Evolutionary conservation across 2,888 invertebrate species (phyloP), one percentile per base, ranked within the genome.

Genomic region (Periphyllus acericola): DNA sequence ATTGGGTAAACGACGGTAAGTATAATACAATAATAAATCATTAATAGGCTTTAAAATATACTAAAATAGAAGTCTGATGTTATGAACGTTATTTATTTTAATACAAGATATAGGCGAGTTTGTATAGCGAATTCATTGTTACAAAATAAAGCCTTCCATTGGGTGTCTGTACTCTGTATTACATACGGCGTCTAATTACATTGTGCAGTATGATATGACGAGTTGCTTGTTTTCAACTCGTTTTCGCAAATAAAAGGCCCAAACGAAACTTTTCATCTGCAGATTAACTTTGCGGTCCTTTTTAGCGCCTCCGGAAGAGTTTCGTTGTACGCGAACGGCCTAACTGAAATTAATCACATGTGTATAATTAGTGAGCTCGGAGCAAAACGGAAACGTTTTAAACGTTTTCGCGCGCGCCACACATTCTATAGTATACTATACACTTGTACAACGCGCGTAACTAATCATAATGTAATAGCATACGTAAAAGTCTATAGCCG

Each of bases 221-320:
- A 86, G 78, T 68, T 21, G 85, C 52, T 71, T 52, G 85, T 86
- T 86, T 85, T 85, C 85, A 85, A 85, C 85, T 78, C 85, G 85
- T 85, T 85, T 86, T 86, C 85, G 36, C 68, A 52, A 79, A 79
- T 86, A 79, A 86, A 86, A 86, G n/a, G 79, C 74, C 60, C 36
- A 72, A 74, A 79, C 85, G 60, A 86, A 86, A 86, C 71, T 86
- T 86, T 86, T 86, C 78, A 55, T 72, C 78, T 71, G 85, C 68
- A 52, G 85, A 79, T 79, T 86, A 86, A 79, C 52, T 83, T 66
- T 79, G 85, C 68, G 85, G 85, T 86, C 79, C 85, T 71, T 76
- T 71, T 79, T 79, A 79, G 85, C 52, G 52, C 71, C 85, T 85
- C 71, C 36, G 6, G 11, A 36, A 74, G 72, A 55, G 55, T 74